phyloP scores from a whole-genome alignment of 2,888 invertebrate genomes.

The Acholoe squamosa region DNA sequence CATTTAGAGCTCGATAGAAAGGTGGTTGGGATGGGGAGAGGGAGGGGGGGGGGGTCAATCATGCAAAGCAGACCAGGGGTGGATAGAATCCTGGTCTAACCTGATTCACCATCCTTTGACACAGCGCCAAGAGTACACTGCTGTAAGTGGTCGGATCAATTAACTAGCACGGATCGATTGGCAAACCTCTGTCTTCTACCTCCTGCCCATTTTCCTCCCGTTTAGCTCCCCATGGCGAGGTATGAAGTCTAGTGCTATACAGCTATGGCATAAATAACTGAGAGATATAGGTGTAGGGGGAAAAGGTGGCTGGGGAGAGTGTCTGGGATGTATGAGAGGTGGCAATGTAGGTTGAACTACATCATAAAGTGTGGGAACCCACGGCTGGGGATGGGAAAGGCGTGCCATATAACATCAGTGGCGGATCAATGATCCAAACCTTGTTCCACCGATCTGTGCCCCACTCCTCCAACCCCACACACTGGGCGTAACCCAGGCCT shows the following conservation, averaged over 20 bases:
- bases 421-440: conserved; percentile 6
- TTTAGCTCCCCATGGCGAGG: neutral
- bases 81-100: neutral
- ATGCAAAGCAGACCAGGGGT: neutral
- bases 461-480: too few relatives aligned
- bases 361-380: neutral
- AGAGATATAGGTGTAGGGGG: neutral
- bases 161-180: neutral
- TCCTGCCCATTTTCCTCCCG: neutral
- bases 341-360: neutral
- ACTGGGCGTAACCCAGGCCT: too few relatives aligned
- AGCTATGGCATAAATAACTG: neutral
- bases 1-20: too few relatives aligned
- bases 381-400: neutral
- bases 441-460: neutral
- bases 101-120: neutral
- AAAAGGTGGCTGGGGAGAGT: neutral
- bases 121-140: neutral
- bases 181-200: neutral
- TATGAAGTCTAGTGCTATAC: neutral
- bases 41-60: neutral
- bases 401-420: conserved; percentile 17
- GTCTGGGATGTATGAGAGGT: neutral
- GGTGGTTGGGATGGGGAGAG: too few relatives aligned
- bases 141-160: neutral